Base-by-base conservation (phyloP, 1,140 invertebrate species). In the Cyclargus thomasi region DNA sequence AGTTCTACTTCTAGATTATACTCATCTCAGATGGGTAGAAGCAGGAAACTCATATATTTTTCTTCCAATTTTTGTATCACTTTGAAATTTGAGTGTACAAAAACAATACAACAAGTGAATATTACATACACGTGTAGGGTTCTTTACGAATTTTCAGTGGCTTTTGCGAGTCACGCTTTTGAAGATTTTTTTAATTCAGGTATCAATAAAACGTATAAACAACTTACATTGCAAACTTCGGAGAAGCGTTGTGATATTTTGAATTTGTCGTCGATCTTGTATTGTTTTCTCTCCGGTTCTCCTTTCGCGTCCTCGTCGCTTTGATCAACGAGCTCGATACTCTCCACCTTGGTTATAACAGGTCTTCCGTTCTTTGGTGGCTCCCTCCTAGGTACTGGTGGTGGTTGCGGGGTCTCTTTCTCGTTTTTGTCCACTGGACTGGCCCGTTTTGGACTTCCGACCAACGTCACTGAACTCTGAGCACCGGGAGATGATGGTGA, bases 401-500 rank as follows among this genome's bases (percentile, higher is more conserved):
- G 39, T 14, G 39, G 39, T 47, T 11, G 39, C 8, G 39, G 39
- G 39, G 39, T 71, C 1, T 74, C 63, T 68, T 74, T 78, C 17
- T 69, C 64, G 7, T 57, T 62, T 4, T 68, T 36, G 21, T 85
- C 78, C 6, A 79, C 79, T 22, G 88, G 85, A 69, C 82, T 87
- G 0, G 70, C 65, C 62, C 82, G 81, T 65, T 90, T 90, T n/a
- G 88, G 88, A 69, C 85, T 90, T 5, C 93, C 94, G 0, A 95
- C 93, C 63, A 95, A 78, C 3, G 95, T 96, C 10, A 94, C 93
- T 2, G 94, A 94, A 74, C 94, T 95, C 1, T 95, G 78, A 67
- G 94, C 95, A 39, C 94, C 94, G 0, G 95, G 95, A 0, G 95
- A 95, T 0, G 94, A 94, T 53, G 94, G 84, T n/a, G 82, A 81